Conservation (phyloP, 2,113 vertebrate species). For the Phycodurus eques region DNA sequence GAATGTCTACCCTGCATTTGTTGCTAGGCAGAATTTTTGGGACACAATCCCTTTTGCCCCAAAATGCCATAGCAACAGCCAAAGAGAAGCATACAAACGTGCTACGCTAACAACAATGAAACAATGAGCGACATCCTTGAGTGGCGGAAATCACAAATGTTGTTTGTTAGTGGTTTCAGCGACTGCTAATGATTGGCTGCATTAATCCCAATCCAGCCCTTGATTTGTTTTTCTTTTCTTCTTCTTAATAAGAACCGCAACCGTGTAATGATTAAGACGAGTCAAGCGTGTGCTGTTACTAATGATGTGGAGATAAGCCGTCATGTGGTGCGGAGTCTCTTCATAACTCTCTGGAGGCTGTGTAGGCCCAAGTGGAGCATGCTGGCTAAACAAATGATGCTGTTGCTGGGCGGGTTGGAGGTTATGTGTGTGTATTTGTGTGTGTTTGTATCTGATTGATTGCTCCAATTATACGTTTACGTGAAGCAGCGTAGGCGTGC, state of each 20-base stretch:
- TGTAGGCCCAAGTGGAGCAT: constrained; percentile 34
- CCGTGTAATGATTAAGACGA: constrained; percentile 64
- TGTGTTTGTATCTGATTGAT: constrained; percentile 18
- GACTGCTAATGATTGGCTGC: constrained; percentile 29
- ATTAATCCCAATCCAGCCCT: constrained; percentile 55
- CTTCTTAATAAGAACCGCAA: constrained; percentile 66
- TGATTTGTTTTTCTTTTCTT: neutral
- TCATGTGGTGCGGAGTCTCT: constrained; percentile 69
- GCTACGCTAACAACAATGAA: constrained; percentile 23
- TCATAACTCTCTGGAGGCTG: constrained; percentile 68
- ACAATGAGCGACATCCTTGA: constrained; percentile 39
- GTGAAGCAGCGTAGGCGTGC: constrained; percentile 9
- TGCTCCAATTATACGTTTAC: constrained; percentile 19
- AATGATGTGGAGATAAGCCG: constrained; percentile 69
- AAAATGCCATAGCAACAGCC: neutral
- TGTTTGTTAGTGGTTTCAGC: constrained; percentile 17
- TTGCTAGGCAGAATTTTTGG: neutral
- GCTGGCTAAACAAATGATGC: constrained; percentile 17
- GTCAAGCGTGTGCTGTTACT: constrained; percentile 62
- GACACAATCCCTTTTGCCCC: neutral
- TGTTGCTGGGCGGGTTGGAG: constrained; percentile 20
- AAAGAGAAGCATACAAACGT: neutral
- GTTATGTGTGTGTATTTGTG: neutral
- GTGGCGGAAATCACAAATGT: constrained; percentile 26
- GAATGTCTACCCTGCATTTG: neutral